Base-by-base conservation (phyloP, 2,888 invertebrate genomes). In the Dolichopus griseipennis region DNA sequence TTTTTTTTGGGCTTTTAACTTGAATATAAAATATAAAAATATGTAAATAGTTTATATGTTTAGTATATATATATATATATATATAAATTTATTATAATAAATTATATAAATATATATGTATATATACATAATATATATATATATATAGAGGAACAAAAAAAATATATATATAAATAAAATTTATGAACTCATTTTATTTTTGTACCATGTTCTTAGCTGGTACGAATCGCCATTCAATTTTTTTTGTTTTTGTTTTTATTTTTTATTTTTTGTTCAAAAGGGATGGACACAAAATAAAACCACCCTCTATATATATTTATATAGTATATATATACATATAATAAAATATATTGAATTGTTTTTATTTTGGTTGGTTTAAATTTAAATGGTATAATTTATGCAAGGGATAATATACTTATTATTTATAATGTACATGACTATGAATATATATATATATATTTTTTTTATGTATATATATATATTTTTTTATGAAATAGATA, bases 261-360 rank as follows among this genome's bases (percentile, higher is more conserved):
- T 52, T 27, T 27, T 27, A 4, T 27, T 27, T 27, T 4, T 27
- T 27, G 3, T 27, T 27, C 5, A 27, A 27, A 71, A 71, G 70
- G 71, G 71, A 71, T 71, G 71, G 71, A 71, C 71, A 70, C 69
- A 70, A 71, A 71, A 68, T 66, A 69, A 71, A 71, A 68, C 70
- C 70, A 69, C 71, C 70, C 71, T 67, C 65, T 61, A 67, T 66
- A 34, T 37, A 9, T 52, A 52, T 52, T 18, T 12, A 52, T 52
- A 52, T 52, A 27, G n/a, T 27, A 27, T 27, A 5, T 27, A 27
- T 27, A 2, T 27, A 8, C 5, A 27, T 27, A 27, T 27, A 27
- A 27, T 27, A 52, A 52, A 52, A 52, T 52, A 12, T 52, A 15
- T 52, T 27, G 27, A 27, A 27, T 27, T 27, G 27, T 27, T 52